phyloP scores from a whole-genome alignment of 2,797 vertebrate genomes.

The Siniperca scherzeri region DNA sequence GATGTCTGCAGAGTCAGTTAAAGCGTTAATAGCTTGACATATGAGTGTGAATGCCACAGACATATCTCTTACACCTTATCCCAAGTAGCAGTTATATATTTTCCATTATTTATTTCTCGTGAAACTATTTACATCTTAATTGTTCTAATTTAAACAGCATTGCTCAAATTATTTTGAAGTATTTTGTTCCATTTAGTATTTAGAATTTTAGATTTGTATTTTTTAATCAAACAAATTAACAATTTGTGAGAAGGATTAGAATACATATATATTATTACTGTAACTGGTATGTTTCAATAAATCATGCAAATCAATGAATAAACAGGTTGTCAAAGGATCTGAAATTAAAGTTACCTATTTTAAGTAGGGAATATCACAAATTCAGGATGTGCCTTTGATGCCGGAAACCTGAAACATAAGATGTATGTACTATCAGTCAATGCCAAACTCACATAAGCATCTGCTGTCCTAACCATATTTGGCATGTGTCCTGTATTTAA shows the following conservation, averaged over 20 bases:
- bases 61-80: slow-evolving; percentile 49
- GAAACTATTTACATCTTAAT: background rate
- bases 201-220: background rate
- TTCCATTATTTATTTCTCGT: slow-evolving; percentile 2
- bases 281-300: background rate
- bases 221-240: background rate
- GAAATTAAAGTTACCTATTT: slow-evolving; percentile 14
- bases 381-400: slow-evolving; percentile 26
- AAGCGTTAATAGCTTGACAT: slow-evolving; percentile 67
- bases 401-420: slow-evolving; percentile 51
- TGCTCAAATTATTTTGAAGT: background rate
- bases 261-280: background rate
- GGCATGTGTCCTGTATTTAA: slow-evolving; percentile 59
- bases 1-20: slow-evolving; percentile 40
- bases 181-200: background rate
- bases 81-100: slow-evolving; percentile 5
- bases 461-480: slow-evolving; percentile 64
- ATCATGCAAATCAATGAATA: background rate
- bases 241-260: background rate
- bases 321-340: background rate
- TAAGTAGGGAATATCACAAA: slow-evolving; percentile 16
- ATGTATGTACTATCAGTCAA: slow-evolving; percentile 32
- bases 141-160: background rate
- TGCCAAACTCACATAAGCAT: slow-evolving; percentile 29
- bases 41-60: slow-evolving; percentile 57